A percentile compares a stretch with the other conserved stretches of the same genome.
Conservation (phyloP, 2,888 invertebrate genomes). For the Sisyra nigra region DNA sequence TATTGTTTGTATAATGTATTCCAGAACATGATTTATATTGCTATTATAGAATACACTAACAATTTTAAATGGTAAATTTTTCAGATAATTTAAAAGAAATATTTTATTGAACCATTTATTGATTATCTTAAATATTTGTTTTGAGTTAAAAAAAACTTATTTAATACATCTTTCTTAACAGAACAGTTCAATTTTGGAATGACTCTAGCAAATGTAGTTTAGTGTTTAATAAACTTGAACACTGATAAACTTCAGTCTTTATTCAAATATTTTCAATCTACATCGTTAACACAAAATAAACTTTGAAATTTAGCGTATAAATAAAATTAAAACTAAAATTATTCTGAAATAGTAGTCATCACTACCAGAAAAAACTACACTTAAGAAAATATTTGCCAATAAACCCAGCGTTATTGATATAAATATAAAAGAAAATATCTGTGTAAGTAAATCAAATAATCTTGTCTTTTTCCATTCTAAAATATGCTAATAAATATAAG, state of each 20-base stretch:
- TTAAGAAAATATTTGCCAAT: too few relatives aligned
- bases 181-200: neutral
- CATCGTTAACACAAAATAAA: conserved; percentile 4
- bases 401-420: too few relatives aligned
- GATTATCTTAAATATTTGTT: neutral
- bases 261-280: conserved; percentile 6
- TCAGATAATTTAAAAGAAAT: too few relatives aligned
- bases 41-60: too few relatives aligned
- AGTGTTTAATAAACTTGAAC: neutral
- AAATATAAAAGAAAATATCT: too few relatives aligned
- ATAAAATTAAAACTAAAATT: conserved; percentile 2
- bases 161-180: neutral
- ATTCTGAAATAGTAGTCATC: neutral
- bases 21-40: too few relatives aligned
- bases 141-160: neutral
- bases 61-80: too few relatives aligned
- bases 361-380: neutral
- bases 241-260: conserved; percentile 7
- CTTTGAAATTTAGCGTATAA: conserved; percentile 2
- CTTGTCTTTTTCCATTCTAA: too few relatives aligned
- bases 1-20: too few relatives aligned
- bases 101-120: too few relatives aligned
- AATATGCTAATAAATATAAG: too few relatives aligned
- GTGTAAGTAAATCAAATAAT: too few relatives aligned
- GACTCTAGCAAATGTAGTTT: neutral